Evolutionary conservation across 2,797 vertebrate species (phyloP), one percentile per base, ranked within the genome.

Genomic region (Rhodeus uyekii): DNA sequence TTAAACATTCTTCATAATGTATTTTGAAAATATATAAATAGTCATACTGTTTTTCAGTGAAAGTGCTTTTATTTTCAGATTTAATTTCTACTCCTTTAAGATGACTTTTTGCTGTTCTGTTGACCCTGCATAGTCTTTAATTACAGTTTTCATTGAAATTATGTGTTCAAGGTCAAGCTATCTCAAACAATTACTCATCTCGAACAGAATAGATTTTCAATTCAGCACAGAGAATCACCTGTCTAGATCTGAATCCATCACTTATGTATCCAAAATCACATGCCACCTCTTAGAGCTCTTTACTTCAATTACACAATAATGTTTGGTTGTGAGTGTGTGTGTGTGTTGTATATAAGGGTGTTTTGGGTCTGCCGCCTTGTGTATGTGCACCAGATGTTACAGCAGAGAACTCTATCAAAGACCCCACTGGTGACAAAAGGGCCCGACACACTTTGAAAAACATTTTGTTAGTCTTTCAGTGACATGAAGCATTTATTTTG

Each of bases 401-500:
- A 53, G 85, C 83, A 64, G 80, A 75, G 78, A 85, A 77, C 36
- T 78, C 84, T 87, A 90, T 91, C 86, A 89, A 87, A 90, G 83
- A 86, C 82, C 24, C 78, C 71, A 84, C 86, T 84, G 55, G 85
- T 84, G 84, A 89, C 89, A 89, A 87, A 89, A 85, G 63, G 83
- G 84, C 81, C 88, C 77, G 87, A 75, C 61, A 82, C 80, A 81
- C 79, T 84, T 64, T 44, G 36, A 87, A 86, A 85, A 87, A 86
- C 61, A 87, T 86, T 86, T 85, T 88, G 83, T 88, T 88, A 78
- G 86, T 90, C 78, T 86, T 90, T 91, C 84, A 86, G 81, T 81
- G 82, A 88, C 86, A 87, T 85, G 80, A 87, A 87, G 76, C 85
- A 88, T 92, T 90, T 92, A 85, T 90, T 91, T 84, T 85, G 88